Conservation (phyloP, 2,888 invertebrate genomes). For the Siphlonurus alternatus region DNA sequence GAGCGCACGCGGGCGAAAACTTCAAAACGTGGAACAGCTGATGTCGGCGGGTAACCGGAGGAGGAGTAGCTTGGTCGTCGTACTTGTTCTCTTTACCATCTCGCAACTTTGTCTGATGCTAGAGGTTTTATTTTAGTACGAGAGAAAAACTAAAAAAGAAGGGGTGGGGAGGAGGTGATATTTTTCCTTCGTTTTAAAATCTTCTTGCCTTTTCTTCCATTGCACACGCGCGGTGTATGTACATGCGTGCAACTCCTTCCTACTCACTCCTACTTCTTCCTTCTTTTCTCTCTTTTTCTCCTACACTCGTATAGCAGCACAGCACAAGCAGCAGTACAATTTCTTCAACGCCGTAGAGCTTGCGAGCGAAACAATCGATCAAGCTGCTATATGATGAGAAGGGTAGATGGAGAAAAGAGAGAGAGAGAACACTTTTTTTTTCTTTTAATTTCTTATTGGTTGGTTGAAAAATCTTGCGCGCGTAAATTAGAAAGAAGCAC, state of each 20-base stretch:
- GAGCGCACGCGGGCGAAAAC: not conserved
- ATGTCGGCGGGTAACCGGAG: not conserved
- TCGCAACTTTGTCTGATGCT: not conserved
- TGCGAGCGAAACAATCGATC: constrained; percentile 1
- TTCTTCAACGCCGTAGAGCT: not conserved
- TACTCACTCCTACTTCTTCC: not conserved
- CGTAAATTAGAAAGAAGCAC: constrained; percentile 2
- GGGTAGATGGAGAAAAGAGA: not conserved
- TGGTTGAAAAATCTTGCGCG: constrained; percentile 3
- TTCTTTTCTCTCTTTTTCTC: not conserved
- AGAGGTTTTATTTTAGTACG: constrained; percentile 2
- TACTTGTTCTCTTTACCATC: not conserved
- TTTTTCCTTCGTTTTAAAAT: not conserved
- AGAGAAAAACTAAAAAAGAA: not conserved
- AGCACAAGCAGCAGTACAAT: not conserved
- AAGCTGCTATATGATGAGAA: constrained; percentile 1
- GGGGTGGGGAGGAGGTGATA: constrained; percentile 1
- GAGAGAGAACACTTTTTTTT: constrained; percentile 1
- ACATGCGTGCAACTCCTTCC: not conserved
- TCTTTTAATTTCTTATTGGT: constrained; percentile 3
- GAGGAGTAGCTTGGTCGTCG: not conserved
- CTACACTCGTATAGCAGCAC: not conserved
- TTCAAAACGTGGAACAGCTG: not conserved
- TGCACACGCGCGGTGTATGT: constrained; percentile 2
- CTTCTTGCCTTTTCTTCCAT: not conserved